Conservation (phyloP, 2,888 invertebrate genomes). For the Acrocyrtus sp. region DNA sequence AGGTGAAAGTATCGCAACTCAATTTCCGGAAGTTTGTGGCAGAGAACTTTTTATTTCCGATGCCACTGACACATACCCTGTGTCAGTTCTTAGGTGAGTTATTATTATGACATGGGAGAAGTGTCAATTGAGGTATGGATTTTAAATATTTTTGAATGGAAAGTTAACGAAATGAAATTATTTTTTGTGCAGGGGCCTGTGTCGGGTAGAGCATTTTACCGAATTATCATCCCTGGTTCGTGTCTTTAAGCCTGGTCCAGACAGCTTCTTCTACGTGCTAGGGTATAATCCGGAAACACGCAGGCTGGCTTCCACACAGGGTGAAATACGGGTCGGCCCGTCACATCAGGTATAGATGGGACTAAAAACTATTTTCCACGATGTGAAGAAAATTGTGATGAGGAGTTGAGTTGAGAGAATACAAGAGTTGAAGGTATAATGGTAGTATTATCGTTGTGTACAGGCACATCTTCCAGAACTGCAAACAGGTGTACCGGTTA, state of each 20-base stretch:
- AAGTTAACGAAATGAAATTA: neutral
- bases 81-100: constrained; percentile 68
- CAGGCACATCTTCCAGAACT: constrained; percentile 75
- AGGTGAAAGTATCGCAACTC: constrained; percentile 58
- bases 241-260: constrained; percentile 67
- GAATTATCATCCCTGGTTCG: constrained; percentile 68
- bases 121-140: no score
- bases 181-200: constrained; percentile 68
- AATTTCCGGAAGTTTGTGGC: constrained; percentile 62
- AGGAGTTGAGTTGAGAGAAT: neutral
- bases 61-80: constrained; percentile 68
- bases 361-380: neutral
- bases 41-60: constrained; percentile 71
- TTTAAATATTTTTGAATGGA: no score
- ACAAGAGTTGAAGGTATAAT: neutral
- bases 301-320: constrained; percentile 66
- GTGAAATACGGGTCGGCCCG: constrained; percentile 72
- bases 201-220: constrained; percentile 69
- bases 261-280: constrained; percentile 71
- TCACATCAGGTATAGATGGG: constrained; percentile 70
- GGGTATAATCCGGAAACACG: constrained; percentile 70
- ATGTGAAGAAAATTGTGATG: neutral
- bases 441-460: constrained; percentile 56
- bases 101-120: constrained; percentile 1
- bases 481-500: constrained; percentile 66